These are phyloP conservation scores for Ptilorrhoa leucosticta DNA, from an alignment of 2,113 vertebrate genomes.

Conservation along the genomic window DNA sequence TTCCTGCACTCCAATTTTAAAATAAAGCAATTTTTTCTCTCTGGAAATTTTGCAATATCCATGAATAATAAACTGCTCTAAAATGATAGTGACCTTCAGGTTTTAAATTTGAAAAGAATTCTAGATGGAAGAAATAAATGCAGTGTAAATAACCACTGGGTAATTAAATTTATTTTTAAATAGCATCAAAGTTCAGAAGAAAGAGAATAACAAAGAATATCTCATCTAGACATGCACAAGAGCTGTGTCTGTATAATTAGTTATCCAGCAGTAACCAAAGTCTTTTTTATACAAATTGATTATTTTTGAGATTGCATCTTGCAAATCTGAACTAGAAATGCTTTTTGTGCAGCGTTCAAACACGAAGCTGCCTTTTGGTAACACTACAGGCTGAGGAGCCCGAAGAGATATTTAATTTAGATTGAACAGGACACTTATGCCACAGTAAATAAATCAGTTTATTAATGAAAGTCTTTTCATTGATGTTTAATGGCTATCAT, in stretches of 20 bases:
- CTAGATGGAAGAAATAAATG: conserved; percentile 26
- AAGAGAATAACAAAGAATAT: conserved; percentile 21
- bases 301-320: conserved; percentile 51
- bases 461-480: conserved; percentile 68
- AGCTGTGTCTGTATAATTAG: conserved; percentile 15
- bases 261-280: conserved; percentile 38
- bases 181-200: conserved; percentile 35
- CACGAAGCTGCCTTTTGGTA: conserved; percentile 60
- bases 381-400: conserved; percentile 59
- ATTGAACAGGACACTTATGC: conserved; percentile 66
- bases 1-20: background rate
- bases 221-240: background rate
- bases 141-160: conserved; percentile 34
- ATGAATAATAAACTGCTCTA: conserved; percentile 18
- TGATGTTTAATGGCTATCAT: conserved; percentile 68
- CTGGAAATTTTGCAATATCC: background rate
- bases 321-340: conserved; percentile 57
- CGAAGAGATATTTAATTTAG: conserved; percentile 76
- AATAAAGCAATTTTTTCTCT: conserved; percentile 30
- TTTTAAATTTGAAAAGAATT: conserved; percentile 51
- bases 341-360: conserved; percentile 48
- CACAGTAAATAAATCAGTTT: conserved; percentile 72
- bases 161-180: conserved; percentile 29
- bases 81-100: conserved; percentile 31
- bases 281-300: conserved; percentile 30